Base-by-base conservation (phyloP, 1,140 invertebrate genomes). In the Mercenaria mercenaria region DNA sequence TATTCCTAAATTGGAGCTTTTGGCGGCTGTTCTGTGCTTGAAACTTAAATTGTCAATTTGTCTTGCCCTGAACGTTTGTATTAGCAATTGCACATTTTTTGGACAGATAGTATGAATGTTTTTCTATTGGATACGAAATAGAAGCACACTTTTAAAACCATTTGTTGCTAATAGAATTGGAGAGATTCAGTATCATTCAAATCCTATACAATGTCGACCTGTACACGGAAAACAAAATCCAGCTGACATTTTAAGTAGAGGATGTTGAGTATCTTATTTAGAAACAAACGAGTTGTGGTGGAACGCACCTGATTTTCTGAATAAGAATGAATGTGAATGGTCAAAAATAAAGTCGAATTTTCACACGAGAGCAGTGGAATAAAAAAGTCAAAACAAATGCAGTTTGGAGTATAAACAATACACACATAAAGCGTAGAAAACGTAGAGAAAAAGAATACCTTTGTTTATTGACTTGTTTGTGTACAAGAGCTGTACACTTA, bases 301-400 rank as follows among this genome's bases (percentile, higher is more conserved):
- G 72, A 23, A 41, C 26, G 84, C 69, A 39, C 84, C 84, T n/a
- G 34, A 77, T 29, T 87, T 59, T 32, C 32, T 87, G 34, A 0
- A 1, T 50, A n/a, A 56, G 1, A 18, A 52, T 47, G 18, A 76
- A 56, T 29, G 0, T 13, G 13, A 41, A n/a, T 87, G 72, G 72
- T 72, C 84, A 29, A 34, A 52, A 10, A 43, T 10, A 32, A 61
- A 72, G 26, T 74, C 23, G 43, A 72, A 85, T 0, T 34, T 37
- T 26, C 20, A 18, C 39, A 10, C 15, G 26, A 18, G n/a, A 32
- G 34, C 0, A 11, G 0, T 52, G 67, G 74, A 85, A 23, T 81
- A 0, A 61, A 81, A n/a, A 61, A 61, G 23, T 39, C 32, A 20
- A 15, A 39, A 20, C 6, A 39, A 39, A 32, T 6, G 3, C 1